Base-by-base conservation (phyloP, 2,888 invertebrate genomes). In the Strigamia crassipes region DNA sequence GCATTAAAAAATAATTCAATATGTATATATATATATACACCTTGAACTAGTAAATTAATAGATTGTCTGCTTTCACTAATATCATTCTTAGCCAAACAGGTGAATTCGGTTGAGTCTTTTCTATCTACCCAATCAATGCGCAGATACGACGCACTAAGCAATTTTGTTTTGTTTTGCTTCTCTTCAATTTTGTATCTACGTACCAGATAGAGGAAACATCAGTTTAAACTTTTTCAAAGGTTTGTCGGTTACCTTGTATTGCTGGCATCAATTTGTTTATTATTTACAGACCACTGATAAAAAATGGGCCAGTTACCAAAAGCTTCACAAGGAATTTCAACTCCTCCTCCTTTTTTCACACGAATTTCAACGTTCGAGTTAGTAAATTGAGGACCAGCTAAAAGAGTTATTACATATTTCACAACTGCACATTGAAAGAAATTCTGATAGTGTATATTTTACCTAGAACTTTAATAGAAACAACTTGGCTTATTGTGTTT, bases 131-230 rank as follows among this genome's bases (percentile, higher is more conserved):
- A 78, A 10, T 27, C 27, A n/a, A 78, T 42, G 9, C 18, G 78
- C 38, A 78, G n/a, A 10, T 34, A 27, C 0, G 78, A 78, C 12
- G 8, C 9, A 34, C 78, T 78, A 5, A 10, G 3, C 34, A 15
- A 12, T 34, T 78, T 78, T 15, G 18, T 21, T 78, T 78, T 78
- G 78, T 78, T n/a, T 15, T 78, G 21, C n/a, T 18, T 42, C 18
- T 38, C 18, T 38, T 78, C 41, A 41, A 78, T 78, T 78, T 78
- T 78, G 38, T 78, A 78, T n/a, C 78, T 78, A 10, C 5, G 38
- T 6, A 78, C 6, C 3, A 66, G 6, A 23, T 66, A 61, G 21
- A 46, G 3, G 18, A 18, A 18, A 4, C 10, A 46, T 46, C 10
- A 15, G 15, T 13, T 10, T 46, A 46, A 12, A 10, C 10, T 46